A percentile compares a stretch with the other conserved stretches of the same genome.
Conservation (phyloP, 2,113 vertebrate species). For the Ahaetulla prasina region DNA sequence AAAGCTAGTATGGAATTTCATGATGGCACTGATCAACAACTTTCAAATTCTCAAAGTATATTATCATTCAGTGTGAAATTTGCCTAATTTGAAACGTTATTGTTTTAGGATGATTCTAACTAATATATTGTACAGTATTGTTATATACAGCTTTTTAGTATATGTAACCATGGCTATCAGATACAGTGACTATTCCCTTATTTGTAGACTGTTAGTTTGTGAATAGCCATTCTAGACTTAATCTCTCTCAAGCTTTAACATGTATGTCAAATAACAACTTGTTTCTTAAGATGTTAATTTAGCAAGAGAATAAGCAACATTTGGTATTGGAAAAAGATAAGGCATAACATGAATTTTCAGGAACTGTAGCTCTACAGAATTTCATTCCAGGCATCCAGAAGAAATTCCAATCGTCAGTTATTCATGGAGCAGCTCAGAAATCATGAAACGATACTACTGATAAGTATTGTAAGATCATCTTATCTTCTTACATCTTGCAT, state of each 20-base stretch:
- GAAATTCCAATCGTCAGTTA: neutral
- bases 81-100: neutral
- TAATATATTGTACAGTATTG: neutral
- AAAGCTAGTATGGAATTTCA: neutral
- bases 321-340: neutral
- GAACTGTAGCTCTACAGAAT: neutral
- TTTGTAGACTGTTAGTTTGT: constrained; percentile 38
- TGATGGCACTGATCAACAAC: neutral
- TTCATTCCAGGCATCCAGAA: neutral
- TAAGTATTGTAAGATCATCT: too few relatives aligned
- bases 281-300: constrained; percentile 7
- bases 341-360: neutral
- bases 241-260: constrained; percentile 18
- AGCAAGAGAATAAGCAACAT: neutral
- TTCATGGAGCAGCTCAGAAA: neutral
- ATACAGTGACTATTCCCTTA: constrained; percentile 10
- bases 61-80: neutral
- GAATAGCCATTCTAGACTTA: neutral
- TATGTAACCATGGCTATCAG: neutral
- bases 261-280: neutral
- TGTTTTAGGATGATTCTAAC: neutral
- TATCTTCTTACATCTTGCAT: too few relatives aligned
- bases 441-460: neutral
- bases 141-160: neutral
- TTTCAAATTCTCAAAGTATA: neutral